Evolutionary conservation across 2,113 vertebrate species (phyloP), one percentile per base, ranked within the genome.

Genomic region (Opisthocomus hoazin): DNA sequence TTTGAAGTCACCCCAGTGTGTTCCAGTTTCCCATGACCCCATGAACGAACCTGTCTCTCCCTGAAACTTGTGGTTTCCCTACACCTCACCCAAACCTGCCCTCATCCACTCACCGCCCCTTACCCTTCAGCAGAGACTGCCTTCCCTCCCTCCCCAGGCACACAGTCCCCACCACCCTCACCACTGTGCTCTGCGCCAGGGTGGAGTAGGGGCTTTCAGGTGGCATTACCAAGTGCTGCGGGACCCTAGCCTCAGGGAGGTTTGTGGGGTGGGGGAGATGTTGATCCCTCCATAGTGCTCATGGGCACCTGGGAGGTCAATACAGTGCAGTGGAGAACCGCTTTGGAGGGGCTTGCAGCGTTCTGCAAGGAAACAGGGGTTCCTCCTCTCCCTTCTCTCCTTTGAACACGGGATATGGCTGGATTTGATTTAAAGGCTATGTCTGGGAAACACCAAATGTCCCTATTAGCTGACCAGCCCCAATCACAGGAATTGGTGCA

Each of bases 111-210:
- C 53, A 34, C 8, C 2, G 6, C 22, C 43, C 27, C 0, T 3
- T 27, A 5, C 19, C 30, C 26, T 60, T 34, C 43, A 41, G 21
- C 34, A 84, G 54, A 64, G 19, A 5, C 27, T 64, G 12, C 30
- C 12, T 78, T 34, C 46, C 69, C 37, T 29, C 10, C 54, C 51
- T 45, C 16, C n/a, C n/a, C 23, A 19, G 1, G 1, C 34, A 11
- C 43, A 18, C 22, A 0, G 0, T 34, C 13, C 32, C 26, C 75
- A 18, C 13, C 0, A 0, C 12, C 61, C 66, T 80, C 3, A 0
- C 9, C 64, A 51, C 43, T 3, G 1, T 1, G 0, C 58, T n/a
- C 21, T 46, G 1, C 15, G 15, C 29, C 0, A 0, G 15, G 10
- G 8, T 54, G 37, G 57, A 50, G 7, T n/a, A 76, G 29, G 39